Percentiles rank a stretch among this genome's conserved stretches.
These are phyloP conservation scores for Myotis planiceps DNA, from an alignment of 2,797 vertebrate genomes.

Conservation along the genomic window DNA sequence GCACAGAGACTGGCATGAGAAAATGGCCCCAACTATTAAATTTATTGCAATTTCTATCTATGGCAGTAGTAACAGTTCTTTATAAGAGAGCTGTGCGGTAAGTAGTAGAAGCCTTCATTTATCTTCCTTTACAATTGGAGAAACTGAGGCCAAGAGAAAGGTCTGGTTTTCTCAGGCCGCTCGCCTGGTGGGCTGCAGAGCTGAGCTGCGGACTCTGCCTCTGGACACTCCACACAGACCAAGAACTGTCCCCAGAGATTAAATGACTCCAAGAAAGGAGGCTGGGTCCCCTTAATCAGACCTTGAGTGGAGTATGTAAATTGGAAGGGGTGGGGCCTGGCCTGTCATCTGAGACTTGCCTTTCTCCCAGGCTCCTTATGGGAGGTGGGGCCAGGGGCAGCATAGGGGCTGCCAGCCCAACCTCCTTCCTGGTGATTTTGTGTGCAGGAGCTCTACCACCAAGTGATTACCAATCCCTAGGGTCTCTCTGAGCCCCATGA, in stretches of 20 bases:
- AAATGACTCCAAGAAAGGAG: neutral
- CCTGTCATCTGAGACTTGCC: neutral
- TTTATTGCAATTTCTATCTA: neutral
- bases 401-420: neutral
- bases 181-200: neutral
- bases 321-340: neutral
- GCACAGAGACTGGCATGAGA: neutral
- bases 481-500: neutral
- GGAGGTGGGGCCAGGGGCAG: neutral
- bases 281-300: neutral
- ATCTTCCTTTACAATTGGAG: neutral
- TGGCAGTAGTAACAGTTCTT: neutral
- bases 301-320: neutral
- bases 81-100: neutral
- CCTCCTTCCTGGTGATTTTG: neutral
- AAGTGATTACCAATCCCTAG: neutral
- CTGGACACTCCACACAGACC: fast-evolving
- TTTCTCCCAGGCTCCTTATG: neutral
- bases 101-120: neutral
- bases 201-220: neutral
- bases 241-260: neutral
- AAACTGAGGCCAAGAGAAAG: neutral
- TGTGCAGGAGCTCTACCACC: too few species aligned
- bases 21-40: neutral
- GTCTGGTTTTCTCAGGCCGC: neutral